Evolutionary conservation across 92 coral and sea anemone genomes (phyloP), one percentile per base, ranked within the genome.

Genomic region (Umimayanthus chanpuru): DNA sequence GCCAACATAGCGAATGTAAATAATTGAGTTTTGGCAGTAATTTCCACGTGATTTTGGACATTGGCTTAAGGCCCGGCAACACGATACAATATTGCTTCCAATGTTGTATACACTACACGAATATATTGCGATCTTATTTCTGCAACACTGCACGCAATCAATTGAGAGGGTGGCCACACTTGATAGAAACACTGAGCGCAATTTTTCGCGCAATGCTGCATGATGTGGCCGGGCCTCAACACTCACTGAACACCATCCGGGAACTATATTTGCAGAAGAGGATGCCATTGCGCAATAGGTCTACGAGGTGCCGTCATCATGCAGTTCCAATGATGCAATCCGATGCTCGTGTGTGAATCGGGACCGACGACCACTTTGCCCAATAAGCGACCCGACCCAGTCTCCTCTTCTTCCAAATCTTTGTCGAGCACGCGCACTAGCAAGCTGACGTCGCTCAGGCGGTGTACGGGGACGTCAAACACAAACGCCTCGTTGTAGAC

Each of bases 231-330:
- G 36, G 36, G 36, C 36, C 36, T 32, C 49, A 8, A 47, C 2
- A 47, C 14, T 53, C 58, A 12, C 58, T 53, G 58, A 12, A 20
- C 18, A 11, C 11, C 58, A 39, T 74, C 79, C 49, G 47, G 49
- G 79, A 7, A 32, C 30, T 70, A 83, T 41, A 83, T 83, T 73
- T 86, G 81, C 36, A 90, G 61, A n/a, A 95, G 65, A 41, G 98
- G 98, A 89, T 97, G 99, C 99, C 99, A 97, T 89, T 97, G 99
- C 2, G 99, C 99, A 43, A 97, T 95, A 7, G 99, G 99, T 85
- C 94, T 97, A 78, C 99, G 91, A 20, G 99, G 99, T 3, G 99
- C 91, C 28, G 98, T 90, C 96, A 97, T 90, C 99, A 97, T 97
- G 65, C 97, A 94, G 79, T 97, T 96, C 99, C 99, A 97, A 64